These are phyloP conservation scores for Drosophila melanosoma DNA, from an alignment of 2,888 invertebrate genomes.

Conservation along the genomic window DNA sequence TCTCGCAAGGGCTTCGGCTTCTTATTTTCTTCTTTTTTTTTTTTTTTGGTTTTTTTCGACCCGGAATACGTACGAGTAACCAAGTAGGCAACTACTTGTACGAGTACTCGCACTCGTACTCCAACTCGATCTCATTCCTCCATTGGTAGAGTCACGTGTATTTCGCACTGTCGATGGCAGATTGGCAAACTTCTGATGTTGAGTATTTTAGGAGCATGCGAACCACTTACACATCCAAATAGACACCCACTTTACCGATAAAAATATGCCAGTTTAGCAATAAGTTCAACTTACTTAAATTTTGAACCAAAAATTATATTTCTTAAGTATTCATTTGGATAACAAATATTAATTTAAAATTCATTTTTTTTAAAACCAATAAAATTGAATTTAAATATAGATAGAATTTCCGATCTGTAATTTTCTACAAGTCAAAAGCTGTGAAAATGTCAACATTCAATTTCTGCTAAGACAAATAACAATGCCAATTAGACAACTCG, in stretches of 20 bases:
- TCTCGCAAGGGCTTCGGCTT: constrained; percentile 45
- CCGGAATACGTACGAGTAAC: constrained; percentile 71
- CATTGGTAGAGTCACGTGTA: constrained; percentile 36
- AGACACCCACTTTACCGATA: constrained; percentile 14
- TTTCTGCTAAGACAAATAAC: constrained; percentile 35
- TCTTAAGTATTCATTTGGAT: neutral
- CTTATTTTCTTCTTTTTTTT: neutral
- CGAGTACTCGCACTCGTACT: neutral
- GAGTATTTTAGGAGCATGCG: constrained; percentile 34
- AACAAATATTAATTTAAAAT: neutral
- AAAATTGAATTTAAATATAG: neutral
- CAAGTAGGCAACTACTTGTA: constrained; percentile 55
- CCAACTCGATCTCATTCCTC: neutral
- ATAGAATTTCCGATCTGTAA: neutral
- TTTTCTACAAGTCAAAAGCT: neutral
- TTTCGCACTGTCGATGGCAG: constrained; percentile 61
- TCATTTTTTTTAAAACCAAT: neutral
- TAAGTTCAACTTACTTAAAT: neutral
- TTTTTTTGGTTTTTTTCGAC: constrained; percentile 4
- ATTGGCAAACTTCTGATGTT: constrained; percentile 34
- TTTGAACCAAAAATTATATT: neutral
- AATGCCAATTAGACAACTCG: constrained; percentile 59
- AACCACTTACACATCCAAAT: constrained; percentile 25
- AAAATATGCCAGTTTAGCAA: neutral
- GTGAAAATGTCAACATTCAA: constrained; percentile 9